Percentiles rank a stretch among this genome's conserved stretches.
These are phyloP conservation scores for Drosophila paranaensis DNA, from an alignment of 2,888 invertebrate species.

Conservation along the genomic window DNA sequence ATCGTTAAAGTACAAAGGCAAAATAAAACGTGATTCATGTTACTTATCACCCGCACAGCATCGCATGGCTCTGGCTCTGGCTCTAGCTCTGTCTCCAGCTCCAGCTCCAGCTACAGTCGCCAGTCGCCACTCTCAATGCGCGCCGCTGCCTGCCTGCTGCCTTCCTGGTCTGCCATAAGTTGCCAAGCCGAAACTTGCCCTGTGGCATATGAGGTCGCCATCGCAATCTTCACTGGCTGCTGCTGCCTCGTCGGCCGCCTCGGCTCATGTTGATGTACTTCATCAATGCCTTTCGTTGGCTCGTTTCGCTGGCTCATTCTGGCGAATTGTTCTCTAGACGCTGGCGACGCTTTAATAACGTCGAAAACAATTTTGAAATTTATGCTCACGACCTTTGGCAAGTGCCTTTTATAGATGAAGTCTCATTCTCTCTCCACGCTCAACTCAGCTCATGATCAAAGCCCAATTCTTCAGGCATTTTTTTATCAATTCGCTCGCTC, in stretches of 20 bases:
- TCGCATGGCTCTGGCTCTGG: constrained; percentile 37
- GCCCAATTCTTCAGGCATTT: constrained; percentile 2
- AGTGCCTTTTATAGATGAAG: constrained; percentile 46
- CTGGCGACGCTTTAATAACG: constrained; percentile 59
- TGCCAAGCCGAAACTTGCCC: constrained; percentile 65
- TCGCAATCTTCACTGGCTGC: constrained; percentile 15
- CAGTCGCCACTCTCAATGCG: constrained; percentile 29
- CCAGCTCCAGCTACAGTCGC: constrained; percentile 1
- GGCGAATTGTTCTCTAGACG: constrained; percentile 48
- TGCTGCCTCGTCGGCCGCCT: constrained; percentile 24
- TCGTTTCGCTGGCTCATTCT: constrained; percentile 34
- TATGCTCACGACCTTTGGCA: constrained; percentile 77
- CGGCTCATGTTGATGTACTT: constrained; percentile 60
- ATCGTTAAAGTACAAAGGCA: constrained; percentile 79
- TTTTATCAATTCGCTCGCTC: constrained; percentile 4
- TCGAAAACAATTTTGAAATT: constrained; percentile 73
- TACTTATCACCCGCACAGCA: constrained; percentile 81
- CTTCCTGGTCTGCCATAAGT: constrained; percentile 52
- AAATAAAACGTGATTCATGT: constrained; percentile 81
- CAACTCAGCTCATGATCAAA: constrained; percentile 14
- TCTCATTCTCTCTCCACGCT: constrained; percentile 14
- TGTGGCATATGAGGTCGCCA: constrained; percentile 74
- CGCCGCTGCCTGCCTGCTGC: constrained; percentile 14
- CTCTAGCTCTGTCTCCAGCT: no score
- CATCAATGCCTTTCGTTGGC: constrained; percentile 62